These are phyloP conservation scores for Rhingia rostrata DNA, from an alignment of 2,888 invertebrate species.

Conservation along the genomic window DNA sequence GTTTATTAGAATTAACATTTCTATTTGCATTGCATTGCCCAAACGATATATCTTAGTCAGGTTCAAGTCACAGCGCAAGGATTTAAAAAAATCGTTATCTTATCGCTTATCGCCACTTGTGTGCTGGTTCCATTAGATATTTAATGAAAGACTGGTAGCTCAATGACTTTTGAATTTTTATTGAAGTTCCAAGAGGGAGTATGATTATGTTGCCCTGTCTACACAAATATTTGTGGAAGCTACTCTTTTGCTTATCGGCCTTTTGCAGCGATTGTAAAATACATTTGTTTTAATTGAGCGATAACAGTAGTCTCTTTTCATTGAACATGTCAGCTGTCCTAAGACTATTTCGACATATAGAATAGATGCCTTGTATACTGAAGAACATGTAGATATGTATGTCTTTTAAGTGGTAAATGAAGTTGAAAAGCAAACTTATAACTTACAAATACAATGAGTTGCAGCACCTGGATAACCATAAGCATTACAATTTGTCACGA, in stretches of 20 bases:
- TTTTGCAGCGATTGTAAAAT: conserved; percentile 1
- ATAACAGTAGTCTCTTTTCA: neutral
- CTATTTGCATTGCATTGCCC: conserved; percentile 11
- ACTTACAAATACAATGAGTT: no score
- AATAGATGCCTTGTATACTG: neutral
- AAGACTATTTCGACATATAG: neutral
- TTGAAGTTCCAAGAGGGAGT: neutral
- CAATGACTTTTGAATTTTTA: conserved; percentile 9
- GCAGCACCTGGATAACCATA: no score
- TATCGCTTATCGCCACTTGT: conserved; percentile 5
- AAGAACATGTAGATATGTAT: neutral
- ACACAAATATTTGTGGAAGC: conserved; percentile 24
- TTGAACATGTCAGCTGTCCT: conserved; percentile 4
- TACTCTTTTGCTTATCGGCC: conserved; percentile 21
- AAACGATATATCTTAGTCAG: neutral
- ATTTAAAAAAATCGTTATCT: conserved; percentile 16
- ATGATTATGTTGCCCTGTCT: neutral
- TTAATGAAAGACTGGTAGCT: neutral
- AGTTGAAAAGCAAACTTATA: no score
- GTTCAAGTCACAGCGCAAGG: neutral
- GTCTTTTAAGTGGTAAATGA: no score
- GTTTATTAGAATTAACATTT: neutral
- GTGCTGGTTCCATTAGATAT: neutral
- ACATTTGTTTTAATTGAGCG: conserved; percentile 12
- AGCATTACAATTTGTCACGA: no score